Conservation (phyloP, 2,888 invertebrate species). For the Chaitophorus viminalis region DNA sequence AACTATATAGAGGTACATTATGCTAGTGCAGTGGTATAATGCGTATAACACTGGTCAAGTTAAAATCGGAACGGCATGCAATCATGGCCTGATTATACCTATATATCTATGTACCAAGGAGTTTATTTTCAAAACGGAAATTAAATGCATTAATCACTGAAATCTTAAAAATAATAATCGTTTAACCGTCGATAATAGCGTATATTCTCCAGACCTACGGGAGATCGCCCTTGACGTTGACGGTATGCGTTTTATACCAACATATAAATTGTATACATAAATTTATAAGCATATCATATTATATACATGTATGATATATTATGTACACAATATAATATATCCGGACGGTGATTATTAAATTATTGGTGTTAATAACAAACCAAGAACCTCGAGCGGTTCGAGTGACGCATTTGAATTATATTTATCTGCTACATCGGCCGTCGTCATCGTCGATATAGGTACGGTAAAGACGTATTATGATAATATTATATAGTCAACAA, state of each 20-base stretch:
- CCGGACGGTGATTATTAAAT: constrained; percentile 4
- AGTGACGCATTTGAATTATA: constrained; percentile 9
- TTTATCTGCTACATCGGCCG: neutral
- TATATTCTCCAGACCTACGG: constrained; percentile 26
- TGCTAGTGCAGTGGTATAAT: too few relatives aligned
- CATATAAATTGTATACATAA: neutral
- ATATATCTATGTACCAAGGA: too few relatives aligned
- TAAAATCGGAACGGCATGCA: neutral
- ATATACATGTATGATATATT: neutral
- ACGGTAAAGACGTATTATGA: neutral
- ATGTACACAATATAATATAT: constrained; percentile 7
- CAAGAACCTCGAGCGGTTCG: neutral
- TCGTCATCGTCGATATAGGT: neutral
- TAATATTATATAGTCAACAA: neutral
- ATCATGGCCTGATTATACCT: too few relatives aligned
- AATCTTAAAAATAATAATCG: neutral
- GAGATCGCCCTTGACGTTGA: constrained; percentile 46
- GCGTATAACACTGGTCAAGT: too few relatives aligned
- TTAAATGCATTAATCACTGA: constrained; percentile 21
- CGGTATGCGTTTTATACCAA: neutral
- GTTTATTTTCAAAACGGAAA: constrained; percentile 31
- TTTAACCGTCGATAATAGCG: neutral
- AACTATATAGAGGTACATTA: too few relatives aligned
- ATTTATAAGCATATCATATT: neutral
- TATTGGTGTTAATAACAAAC: neutral